Evolutionary conservation across 2,797 vertebrate genomes (phyloP), one percentile per base, ranked within the genome.

Genomic region (Hapalemur alaotrensis): DNA sequence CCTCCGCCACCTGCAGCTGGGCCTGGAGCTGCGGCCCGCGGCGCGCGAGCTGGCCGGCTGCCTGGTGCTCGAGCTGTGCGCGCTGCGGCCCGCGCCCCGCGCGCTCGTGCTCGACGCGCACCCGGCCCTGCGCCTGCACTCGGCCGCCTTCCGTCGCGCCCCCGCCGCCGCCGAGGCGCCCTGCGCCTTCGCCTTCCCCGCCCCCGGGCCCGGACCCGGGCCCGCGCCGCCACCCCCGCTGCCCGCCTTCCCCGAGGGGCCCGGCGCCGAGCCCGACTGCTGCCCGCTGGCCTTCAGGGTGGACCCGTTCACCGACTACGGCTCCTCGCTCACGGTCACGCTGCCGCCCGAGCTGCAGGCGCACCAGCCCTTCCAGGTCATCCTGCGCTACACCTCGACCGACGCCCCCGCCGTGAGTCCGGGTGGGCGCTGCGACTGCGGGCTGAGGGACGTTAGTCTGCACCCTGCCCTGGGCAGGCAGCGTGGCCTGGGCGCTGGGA

Each of bases 371-470:
- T 99, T 99, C 98, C 99, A 99, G 98, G 97, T 99, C 98, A 99
- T 99, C 35, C 97, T 99, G 85, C 99, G 99, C 93, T 99, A 99
- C 98, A 99, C 99, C 78, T 99, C 99, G 59, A 99, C 99, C 0
- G 99, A 99, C 59, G 99, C 99, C 5, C 99, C 99, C 0, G 99
- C 99, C 92, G 99, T 99, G 98, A 99, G 99, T 99, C 59, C 3
- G 30, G 78, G 41, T 25, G 89, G 73, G 67, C 69, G 12, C 54
- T 13, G 25, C 78, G 85, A 75, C 57, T 15, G 80, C 41, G 2
- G 72, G 59, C 9, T 15, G 10, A 85, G 35, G 48, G 63, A 1
- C 59, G 0, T 23, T 25, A 7, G 23, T 13, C 41, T 18, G 43
- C 8, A 22, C 81, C 32, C 70, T 46, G 32, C 46, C 18, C 85